Base-by-base conservation (phyloP, 2,888 invertebrate species). In the Dermolepida albohirtum region DNA sequence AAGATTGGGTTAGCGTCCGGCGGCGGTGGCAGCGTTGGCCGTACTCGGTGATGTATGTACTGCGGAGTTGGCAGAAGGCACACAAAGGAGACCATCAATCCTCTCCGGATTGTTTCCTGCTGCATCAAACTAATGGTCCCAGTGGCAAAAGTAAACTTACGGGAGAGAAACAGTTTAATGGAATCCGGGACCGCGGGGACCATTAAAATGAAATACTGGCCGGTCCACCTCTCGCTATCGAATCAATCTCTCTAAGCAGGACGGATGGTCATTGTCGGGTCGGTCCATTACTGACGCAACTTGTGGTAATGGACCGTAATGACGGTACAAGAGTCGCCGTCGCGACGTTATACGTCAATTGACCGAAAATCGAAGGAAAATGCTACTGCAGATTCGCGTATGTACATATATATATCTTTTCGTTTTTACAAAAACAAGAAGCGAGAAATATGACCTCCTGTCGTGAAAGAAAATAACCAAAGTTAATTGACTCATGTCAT, bases 201-300 rank as follows among this genome's bases (percentile, higher is more conserved):
- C 85, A 86, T 86, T 86, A 86, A 86, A 86, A 86, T 86, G 86
- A 86, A 85, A 86, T 86, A 86, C 80, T 84, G 81, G 78, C 77
- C 73, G 70, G 68, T 66, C 75, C 66, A 65, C 66, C 74, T 72
- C 72, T 74, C 77, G 75, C 75, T 78, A 79, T 71, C 76, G 75
- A 78, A 79, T 79, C 79, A 79, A 79, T 79, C 78, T 78, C 77
- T 78, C 78, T 80, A 81, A 81, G 78, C 78, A 78, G 79, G 79
- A 81, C 79, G 80, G 80, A 81, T 80, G 80, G 79, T 78, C 79
- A 80, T 80, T 80, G 80, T 78, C 77, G 77, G 73, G 71, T 72
- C 74, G 76, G 66, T 64, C 66, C 67, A 63, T 73, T 69, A 78
- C 75, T 75, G 69, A 70, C 66, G 66, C 74, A 76, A 75, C 74